phyloP scores from a whole-genome alignment of 1,140 invertebrate genomes.

The Megalopta genalis region DNA sequence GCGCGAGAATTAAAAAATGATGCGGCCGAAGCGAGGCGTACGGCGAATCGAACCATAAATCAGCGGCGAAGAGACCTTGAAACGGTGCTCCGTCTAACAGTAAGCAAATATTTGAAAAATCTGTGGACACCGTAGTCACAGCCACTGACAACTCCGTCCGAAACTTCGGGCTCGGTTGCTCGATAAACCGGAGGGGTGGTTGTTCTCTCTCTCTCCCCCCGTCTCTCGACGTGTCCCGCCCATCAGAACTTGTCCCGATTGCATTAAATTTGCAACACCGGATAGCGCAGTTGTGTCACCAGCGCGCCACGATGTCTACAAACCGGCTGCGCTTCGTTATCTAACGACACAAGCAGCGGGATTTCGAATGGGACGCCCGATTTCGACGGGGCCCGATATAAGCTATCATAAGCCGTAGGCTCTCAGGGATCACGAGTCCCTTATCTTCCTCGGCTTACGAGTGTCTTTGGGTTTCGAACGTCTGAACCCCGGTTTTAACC shows the following conservation, averaged over 20 bases:
- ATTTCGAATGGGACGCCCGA: neutral
- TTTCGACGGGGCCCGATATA: neutral
- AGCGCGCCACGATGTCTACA: neutral
- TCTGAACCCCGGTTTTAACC: neutral
- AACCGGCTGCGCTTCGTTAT: neutral
- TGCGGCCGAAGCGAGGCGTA: no score
- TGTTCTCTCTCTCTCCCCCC: no score
- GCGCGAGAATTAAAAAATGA: no score
- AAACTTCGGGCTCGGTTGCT: no score
- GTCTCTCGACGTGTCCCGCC: no score
- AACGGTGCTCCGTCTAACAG: no score
- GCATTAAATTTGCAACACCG: neutral
- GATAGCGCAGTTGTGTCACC: neutral
- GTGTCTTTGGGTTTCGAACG: neutral
- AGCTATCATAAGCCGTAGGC: slow-evolving; percentile 1
- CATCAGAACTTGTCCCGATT: neutral
- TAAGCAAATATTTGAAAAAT: no score
- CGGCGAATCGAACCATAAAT: no score
- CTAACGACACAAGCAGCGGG: neutral
- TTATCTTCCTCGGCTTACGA: neutral
- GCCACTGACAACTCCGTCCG: no score
- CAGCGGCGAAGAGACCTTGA: no score
- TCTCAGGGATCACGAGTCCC: neutral
- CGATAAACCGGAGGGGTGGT: no score
- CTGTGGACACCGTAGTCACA: no score